phyloP scores from a whole-genome alignment of 2,797 vertebrate genomes.

The Premnoplex brunnescens region DNA sequence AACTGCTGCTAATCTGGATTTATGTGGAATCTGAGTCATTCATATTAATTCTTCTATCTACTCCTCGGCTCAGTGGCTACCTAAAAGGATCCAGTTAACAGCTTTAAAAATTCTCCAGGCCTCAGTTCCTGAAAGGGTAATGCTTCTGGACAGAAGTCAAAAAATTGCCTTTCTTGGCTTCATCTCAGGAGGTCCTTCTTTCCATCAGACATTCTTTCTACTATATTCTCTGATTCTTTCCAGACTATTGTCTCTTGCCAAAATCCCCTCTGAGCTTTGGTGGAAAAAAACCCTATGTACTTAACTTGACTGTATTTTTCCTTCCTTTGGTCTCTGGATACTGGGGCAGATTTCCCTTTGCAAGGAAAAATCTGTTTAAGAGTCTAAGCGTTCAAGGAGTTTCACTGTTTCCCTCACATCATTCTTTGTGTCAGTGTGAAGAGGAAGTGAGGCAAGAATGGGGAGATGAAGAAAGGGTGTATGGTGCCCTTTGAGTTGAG shows the following conservation, averaged over 20 bases:
- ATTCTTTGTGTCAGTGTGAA: not conserved
- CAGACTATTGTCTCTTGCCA: slow-evolving; percentile 19
- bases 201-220: slow-evolving; percentile 24
- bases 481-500: not conserved
- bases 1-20: not conserved
- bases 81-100: not conserved
- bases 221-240: not conserved
- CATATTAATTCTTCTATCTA: not conserved
- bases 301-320: slow-evolving; percentile 35
- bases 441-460: not conserved
- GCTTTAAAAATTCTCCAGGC: not conserved
- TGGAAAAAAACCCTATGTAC: not conserved
- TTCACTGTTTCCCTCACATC: slow-evolving; percentile 25
- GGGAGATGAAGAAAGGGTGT: not conserved
- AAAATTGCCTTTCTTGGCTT: slow-evolving; percentile 6
- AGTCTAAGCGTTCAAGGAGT: not conserved
- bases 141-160: not conserved
- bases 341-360: not conserved
- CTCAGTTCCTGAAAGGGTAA: not conserved
- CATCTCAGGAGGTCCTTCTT: not conserved
- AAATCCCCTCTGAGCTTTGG: not conserved
- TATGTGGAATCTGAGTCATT: not conserved
- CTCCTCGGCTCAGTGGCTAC: not conserved
- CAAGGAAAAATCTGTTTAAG: slow-evolving; percentile 32
- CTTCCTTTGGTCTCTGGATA: not conserved